Evolutionary conservation across 92 coral and sea anemone species (phyloP), one percentile per base, ranked within the genome.

Genomic region (Zoanthus sociatus): DNA sequence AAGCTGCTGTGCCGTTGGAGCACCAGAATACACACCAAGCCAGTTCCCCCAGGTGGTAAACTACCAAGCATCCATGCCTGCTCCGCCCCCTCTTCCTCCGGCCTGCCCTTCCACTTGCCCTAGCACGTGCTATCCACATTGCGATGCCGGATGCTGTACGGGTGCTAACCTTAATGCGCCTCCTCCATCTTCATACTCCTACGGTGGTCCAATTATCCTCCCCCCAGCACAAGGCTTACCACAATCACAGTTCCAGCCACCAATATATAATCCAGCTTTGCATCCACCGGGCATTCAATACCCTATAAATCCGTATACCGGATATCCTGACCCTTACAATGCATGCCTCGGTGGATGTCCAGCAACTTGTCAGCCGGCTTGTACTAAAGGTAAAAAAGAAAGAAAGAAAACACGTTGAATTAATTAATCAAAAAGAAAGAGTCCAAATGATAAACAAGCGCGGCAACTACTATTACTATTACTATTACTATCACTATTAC

Each of bases 1-100:
- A 88, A 97, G 99, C 91, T 97, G 99, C 77, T 97, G 99, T 78
- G 90, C 90, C 3, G 89, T 93, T 7, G 92, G 95, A 44, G 98
- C 99, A 9, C 95, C 98, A 7, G 91, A 94, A 83, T 97, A 97
- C 92, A 88, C 90, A 15, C 98, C 97, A 3, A 90, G 85, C 71
- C 92, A 92, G 98, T 97, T 95, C 87, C 93, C 94, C 6, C 97
- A 97, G 77, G 92, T 97, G 1, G 82, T 97, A 60, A 94, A 91
- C 85, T 97, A 95, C 78, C 99, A 97, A 86, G 94, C 96, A 6
- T 20, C 93, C 26, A 90, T 95, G 0, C 86, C 93, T 53, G 90
- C 98, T 66, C 99, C 99, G 18, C 95, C 99, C 37, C 91, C 94
- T 11, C 94, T 92, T 42, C 94, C 98, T 1, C 94, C 90, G 51